Conservation (phyloP, 2,113 vertebrate genomes). For the Ellobius talpinus region DNA sequence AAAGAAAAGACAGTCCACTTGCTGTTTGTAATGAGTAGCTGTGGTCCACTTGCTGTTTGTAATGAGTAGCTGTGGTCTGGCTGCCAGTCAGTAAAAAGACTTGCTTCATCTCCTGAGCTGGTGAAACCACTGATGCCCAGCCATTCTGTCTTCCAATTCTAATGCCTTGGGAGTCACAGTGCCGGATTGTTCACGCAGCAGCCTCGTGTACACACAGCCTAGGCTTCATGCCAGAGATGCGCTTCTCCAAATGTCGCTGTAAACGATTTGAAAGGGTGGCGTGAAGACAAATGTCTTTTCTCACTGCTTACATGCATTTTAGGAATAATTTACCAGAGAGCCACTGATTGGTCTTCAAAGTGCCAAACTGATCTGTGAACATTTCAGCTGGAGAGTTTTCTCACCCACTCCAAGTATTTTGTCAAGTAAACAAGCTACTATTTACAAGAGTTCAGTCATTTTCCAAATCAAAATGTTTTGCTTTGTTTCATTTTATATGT, state of each 20-base stretch:
- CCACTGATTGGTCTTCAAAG: neutral
- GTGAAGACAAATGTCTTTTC: neutral
- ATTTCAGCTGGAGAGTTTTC: neutral
- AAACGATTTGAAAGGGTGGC: neutral
- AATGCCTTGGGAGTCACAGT: neutral
- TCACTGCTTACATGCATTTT: neutral
- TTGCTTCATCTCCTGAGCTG: neutral
- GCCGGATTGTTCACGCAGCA: neutral
- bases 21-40: constrained; percentile 20
- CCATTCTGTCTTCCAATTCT: neutral
- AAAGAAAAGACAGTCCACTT: neutral
- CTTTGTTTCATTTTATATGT: no score
- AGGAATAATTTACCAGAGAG: neutral
- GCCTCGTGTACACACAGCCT: fast-evolving
- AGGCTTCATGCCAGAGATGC: neutral
- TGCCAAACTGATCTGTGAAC: neutral
- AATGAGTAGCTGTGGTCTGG: constrained; percentile 1
- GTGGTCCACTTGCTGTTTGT: neutral
- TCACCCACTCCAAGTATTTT: neutral
- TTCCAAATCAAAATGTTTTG: neutral
- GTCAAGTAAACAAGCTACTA: constrained; percentile 35
- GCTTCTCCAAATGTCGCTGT: neutral
- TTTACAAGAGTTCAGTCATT: neutral
- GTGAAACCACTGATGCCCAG: neutral
- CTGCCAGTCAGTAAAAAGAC: neutral